Base-by-base conservation (phyloP, 1,140 invertebrate species). In the Drosophila tropicalis region DNA sequence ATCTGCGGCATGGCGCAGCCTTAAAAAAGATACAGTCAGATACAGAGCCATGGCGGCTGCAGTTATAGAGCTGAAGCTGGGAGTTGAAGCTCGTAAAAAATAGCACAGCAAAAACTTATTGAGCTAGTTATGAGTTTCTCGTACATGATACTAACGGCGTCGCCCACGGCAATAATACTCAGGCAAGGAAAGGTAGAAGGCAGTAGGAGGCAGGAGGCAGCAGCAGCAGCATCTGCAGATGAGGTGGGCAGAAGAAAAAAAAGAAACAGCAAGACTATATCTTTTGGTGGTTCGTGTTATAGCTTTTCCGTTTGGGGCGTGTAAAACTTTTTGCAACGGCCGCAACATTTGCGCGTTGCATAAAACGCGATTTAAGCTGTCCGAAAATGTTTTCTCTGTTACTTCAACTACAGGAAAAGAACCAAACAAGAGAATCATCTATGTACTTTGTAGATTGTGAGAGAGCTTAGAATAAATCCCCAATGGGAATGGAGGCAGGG, bases 41-140 rank as follows among this genome's bases (percentile, higher is more conserved):
- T 62, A 75, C 44, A 41, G n/a, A 71, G 64, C 25, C 62, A 51
- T 15, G 47, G 51, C 34, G 7, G 34, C 29, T 29, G 29, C 29
- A 29, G 34, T 10, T 36, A 9, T 36, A 12, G 10, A 36, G 34
- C 44, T 57, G 70, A 25, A 57, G 55, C 34, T 29, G 36, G 60
- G 66, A 56, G 76, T 47, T 66, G 81, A 61, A 57, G 77, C 58
- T 89, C 84, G 85, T 89, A 89, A 89, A 87, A 87, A 89, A 89
- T 81, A 79, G 84, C 85, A 41, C 47, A 68, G 70, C 66, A 84
- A 89, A 89, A 89, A 51, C 84, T 89, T 89, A 89, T 89, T 89
- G 84, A 89, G 84, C 84, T 87, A 89, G 84, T 89, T 89, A 89
- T 89, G 84, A 89, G 81, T 89, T 87, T 72, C 77, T 72, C 77